phyloP scores from a whole-genome alignment of 2,888 invertebrate genomes.

The Drosophila neonasuta region DNA sequence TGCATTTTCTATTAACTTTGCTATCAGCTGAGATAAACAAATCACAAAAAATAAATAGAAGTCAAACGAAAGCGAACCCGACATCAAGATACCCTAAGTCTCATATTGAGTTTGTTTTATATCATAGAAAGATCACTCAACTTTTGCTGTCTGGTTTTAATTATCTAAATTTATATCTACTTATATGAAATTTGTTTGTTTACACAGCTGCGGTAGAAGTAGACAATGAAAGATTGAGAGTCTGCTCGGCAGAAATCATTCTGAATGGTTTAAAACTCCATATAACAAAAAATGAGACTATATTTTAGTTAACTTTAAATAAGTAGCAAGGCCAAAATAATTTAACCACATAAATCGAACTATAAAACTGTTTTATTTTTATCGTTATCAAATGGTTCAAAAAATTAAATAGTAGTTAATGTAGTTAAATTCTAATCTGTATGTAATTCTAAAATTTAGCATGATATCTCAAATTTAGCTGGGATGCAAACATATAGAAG shows the following conservation, averaged over 20 bases:
- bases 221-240: neutral
- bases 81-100: too few relatives aligned
- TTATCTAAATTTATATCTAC: too few relatives aligned
- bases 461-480: too few relatives aligned
- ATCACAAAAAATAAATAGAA: constrained; percentile 24
- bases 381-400: too few relatives aligned
- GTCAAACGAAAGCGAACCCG: neutral
- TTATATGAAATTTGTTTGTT: neutral
- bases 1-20: constrained; percentile 37
- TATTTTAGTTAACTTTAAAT: neutral
- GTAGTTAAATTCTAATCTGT: too few relatives aligned
- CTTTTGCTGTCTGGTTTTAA: too few relatives aligned
- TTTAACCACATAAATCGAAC: neutral
- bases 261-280: neutral
- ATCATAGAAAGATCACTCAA: too few relatives aligned
- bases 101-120: too few relatives aligned
- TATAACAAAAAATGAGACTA: neutral
- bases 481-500: too few relatives aligned
- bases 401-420: too few relatives aligned
- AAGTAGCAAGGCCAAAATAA: neutral
- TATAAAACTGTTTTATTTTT: neutral
- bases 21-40: constrained; percentile 64
- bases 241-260: neutral
- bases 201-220: neutral
- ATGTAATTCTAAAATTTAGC: too few relatives aligned